Base-by-base conservation (phyloP, 2,888 invertebrate genomes). In the Masnerella sp. region DNA sequence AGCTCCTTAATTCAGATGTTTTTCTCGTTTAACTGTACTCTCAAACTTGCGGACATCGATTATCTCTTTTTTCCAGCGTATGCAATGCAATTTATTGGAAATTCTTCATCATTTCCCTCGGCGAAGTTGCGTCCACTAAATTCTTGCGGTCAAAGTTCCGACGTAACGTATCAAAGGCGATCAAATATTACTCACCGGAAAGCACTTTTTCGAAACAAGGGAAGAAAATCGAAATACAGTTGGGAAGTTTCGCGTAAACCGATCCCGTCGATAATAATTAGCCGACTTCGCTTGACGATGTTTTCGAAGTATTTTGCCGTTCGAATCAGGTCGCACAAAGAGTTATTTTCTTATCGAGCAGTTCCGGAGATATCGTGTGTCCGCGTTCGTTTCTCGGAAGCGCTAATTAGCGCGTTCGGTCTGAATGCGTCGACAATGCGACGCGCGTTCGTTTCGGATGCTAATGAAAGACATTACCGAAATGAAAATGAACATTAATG, bases 401-500 rank as follows among this genome's bases (percentile, higher is more conserved):
- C 36, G 20, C 45, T 54, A 64, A 64, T 64, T 64, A 52, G 64
- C 64, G 7, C 34, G 32, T 52, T 17, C 22, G 18, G 34, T 42
- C 22, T 30, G 18, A 11, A 17, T 42, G 30, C 61, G 38, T 20
- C 58, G 58, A 58, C 58, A 58, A 58, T 43, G 43, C 17, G 17
- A 42, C 22, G 51, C 17, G 9, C 30, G 36, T 43, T 64, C 47
- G 25, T 38, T 54, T 45, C 34, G 8, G 34, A 34, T 40, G 34
- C 40, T 56, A 56, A 43, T 52, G 54, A 25, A 47, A 65, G 65
- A 56, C 22, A 40, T 47, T 38, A 56, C 47, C 42, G 22, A 59
- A 58, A 68, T 47, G n/a, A 30, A 30, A 30, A n/a, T 11, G 47
- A 47, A 49, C 65, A 32, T 49, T 67, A 67, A 67, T 67, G 65